Percentiles rank a stretch among this genome's conserved stretches.
Conservation (phyloP, 2,888 invertebrate species). For the Fragum sueziense region DNA sequence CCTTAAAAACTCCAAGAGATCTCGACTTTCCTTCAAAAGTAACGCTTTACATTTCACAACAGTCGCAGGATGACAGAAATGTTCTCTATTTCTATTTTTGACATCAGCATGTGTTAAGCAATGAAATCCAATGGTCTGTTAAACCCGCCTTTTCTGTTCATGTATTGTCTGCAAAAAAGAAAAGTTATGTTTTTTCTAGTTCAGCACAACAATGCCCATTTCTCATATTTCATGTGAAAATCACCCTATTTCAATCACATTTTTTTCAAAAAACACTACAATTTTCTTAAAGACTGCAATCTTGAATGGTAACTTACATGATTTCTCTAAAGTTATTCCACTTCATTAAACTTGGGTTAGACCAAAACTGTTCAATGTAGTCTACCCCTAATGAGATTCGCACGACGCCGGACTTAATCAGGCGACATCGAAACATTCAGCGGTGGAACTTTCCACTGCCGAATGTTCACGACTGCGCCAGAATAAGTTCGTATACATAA, state of each 20-base stretch:
- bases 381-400: too few species aligned
- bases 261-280: neutral
- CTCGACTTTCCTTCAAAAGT: neutral
- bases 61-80: neutral
- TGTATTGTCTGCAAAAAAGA: conserved; percentile 89
- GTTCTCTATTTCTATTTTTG: neutral
- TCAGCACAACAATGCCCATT: neutral
- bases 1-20: neutral
- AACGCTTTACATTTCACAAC: neutral
- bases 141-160: conserved; percentile 99
- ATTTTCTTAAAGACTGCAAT: neutral
- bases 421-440: too few species aligned
- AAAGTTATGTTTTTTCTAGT: conserved; percentile 3
- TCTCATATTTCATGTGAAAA: neutral
- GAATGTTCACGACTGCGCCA: too few species aligned
- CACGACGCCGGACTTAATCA: too few species aligned
- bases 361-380: neutral
- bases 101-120: conserved; percentile 83
- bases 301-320: neutral
- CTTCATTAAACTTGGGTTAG: neutral
- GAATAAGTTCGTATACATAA: too few species aligned
- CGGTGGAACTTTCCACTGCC: too few species aligned
- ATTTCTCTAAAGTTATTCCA: neutral
- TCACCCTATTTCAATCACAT: neutral
- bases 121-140: conserved; percentile 99